Percentiles rank a stretch among this genome's conserved stretches.
phyloP scores from a whole-genome alignment of 2,888 invertebrate genomes.

The Salticus scenicus region DNA sequence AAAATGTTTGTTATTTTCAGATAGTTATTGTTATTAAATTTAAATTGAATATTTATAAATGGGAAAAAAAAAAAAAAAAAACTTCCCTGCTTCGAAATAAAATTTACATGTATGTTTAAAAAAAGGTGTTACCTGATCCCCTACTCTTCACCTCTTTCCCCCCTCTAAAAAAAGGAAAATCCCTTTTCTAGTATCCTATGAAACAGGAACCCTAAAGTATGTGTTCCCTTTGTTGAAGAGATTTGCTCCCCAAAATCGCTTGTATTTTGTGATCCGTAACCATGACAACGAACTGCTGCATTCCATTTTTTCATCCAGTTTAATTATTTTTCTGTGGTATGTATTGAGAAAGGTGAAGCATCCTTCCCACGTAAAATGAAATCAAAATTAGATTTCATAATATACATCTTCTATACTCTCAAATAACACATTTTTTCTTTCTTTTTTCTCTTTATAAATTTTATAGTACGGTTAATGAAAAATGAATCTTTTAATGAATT shows the following conservation, averaged over 20 bases:
- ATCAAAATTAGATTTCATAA: no score
- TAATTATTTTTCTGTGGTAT: slow-evolving; percentile 60
- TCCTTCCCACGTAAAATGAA: slow-evolving; percentile 32
- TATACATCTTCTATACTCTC: no score
- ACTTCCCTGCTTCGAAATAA: no score
- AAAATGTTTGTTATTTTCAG: no score
- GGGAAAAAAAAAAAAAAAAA: no score
- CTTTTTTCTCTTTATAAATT: no score
- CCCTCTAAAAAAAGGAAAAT: background rate
- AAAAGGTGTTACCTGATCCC: background rate
- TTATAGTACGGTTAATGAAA: no score
- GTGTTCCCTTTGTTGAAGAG: slow-evolving; percentile 32
- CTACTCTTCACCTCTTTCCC: background rate
- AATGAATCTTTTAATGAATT: no score
- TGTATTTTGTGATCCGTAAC: slow-evolving; percentile 33
- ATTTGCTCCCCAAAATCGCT: slow-evolving; percentile 15
- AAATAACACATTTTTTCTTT: no score
- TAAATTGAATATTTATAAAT: no score
- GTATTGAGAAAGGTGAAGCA: slow-evolving; percentile 17
- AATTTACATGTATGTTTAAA: no score
- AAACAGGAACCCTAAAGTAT: slow-evolving; percentile 17
- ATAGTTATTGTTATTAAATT: no score
- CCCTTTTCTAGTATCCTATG: background rate
- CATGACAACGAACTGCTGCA: slow-evolving; percentile 63
- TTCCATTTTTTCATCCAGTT: slow-evolving; percentile 24